Conservation (phyloP, 2,888 invertebrate species). For the Cremastinae sp. region DNA sequence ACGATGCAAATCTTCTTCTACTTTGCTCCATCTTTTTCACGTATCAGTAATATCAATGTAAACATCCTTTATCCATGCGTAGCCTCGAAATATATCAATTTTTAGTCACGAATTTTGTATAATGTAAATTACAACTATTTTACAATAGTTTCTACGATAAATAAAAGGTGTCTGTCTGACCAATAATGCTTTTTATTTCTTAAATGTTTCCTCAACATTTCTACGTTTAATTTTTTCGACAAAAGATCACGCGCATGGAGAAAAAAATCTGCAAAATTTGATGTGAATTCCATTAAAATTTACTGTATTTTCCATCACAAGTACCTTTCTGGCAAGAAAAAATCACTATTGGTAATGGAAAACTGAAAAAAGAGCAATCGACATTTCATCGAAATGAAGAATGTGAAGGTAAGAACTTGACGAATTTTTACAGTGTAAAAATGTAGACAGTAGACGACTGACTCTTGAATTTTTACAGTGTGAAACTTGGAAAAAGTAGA, state of each 20-base stretch:
- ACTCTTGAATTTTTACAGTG: constrained; percentile 9
- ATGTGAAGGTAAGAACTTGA: background rate
- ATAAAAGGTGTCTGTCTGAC: constrained; percentile 65
- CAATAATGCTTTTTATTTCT: constrained; percentile 16
- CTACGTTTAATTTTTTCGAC: no score
- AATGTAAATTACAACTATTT: constrained; percentile 72
- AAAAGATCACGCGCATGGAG: no score
- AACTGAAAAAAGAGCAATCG: constrained; percentile 12
- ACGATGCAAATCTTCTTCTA: constrained; percentile 18
- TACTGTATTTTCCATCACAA: background rate
- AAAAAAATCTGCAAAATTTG: background rate
- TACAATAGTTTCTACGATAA: constrained; percentile 76
- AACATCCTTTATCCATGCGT: constrained; percentile 39
- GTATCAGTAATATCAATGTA: constrained; percentile 47
- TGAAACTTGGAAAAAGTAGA: constrained; percentile 8
- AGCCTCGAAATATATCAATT: constrained; percentile 60
- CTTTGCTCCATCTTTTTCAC: constrained; percentile 15
- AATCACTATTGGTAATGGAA: background rate
- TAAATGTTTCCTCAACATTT: background rate
- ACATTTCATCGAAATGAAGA: constrained; percentile 2
- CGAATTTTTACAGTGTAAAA: constrained; percentile 14
- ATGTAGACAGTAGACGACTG: constrained; percentile 7
- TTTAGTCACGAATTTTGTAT: constrained; percentile 62
- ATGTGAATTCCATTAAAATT: no score
- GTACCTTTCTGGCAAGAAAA: background rate